These are phyloP conservation scores for Rhopalosiphum padi DNA, from an alignment of 1,140 invertebrate genomes.

Conservation along the genomic window DNA sequence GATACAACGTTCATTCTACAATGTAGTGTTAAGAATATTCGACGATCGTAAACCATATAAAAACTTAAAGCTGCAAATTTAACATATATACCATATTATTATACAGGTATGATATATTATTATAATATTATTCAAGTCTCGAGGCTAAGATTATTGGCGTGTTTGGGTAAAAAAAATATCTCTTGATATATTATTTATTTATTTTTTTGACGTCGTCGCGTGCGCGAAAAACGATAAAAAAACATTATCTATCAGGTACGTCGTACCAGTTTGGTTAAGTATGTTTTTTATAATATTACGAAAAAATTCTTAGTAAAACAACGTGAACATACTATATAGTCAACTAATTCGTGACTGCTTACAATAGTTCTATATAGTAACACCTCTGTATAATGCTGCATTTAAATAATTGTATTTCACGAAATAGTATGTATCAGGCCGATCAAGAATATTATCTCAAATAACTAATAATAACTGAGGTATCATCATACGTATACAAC, in stretches of 20 bases:
- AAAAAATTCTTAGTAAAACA: not conserved
- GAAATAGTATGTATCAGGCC: not conserved
- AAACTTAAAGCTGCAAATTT: not conserved
- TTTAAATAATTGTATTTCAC: not conserved
- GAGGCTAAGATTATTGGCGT: not conserved
- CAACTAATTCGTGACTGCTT: not conserved
- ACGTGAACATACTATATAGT: not conserved
- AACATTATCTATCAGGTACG: not conserved
- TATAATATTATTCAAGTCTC: constrained; percentile 21
- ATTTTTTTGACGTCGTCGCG: not conserved
- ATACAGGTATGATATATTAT: not conserved
- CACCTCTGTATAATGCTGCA: not conserved
- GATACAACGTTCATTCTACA: not conserved
- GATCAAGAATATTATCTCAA: not conserved
- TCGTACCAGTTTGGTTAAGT: not conserved
- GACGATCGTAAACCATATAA: not conserved
- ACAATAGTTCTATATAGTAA: not conserved
- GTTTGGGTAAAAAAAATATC: not conserved
- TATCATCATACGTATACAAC: no score
- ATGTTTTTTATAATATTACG: not conserved
- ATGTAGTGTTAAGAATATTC: not conserved
- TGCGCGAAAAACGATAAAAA: not conserved
- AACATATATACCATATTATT: not conserved
- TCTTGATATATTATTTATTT: not conserved
- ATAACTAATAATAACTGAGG: no score